Evolutionary conservation across 2,888 invertebrate species (phyloP).

Genomic region (Aleiodes leptofemur): DNA sequence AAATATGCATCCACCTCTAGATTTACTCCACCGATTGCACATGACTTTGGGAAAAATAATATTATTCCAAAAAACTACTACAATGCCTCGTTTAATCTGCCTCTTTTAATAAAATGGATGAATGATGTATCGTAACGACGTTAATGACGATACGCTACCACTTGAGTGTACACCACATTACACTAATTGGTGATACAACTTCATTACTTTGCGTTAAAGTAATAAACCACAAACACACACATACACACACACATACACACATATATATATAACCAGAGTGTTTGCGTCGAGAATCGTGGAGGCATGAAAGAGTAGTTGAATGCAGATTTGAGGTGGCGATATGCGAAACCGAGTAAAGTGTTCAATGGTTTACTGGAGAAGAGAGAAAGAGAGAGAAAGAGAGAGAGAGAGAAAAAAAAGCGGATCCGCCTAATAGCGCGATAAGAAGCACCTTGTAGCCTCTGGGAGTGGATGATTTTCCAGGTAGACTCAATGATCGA

Average conservation of each 20-base stretch:
- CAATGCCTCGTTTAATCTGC: slow-evolving; percentile 53
- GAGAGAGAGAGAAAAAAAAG: slow-evolving; percentile 51
- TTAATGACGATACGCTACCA: slow-evolving; percentile 60
- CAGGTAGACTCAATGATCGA: slow-evolving; percentile 51
- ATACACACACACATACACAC: slow-evolving; percentile 10
- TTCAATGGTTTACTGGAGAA: slow-evolving; percentile 59
- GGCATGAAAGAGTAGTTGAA: slow-evolving; percentile 65
- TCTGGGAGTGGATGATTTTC: slow-evolving; percentile 22
- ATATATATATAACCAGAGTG: not conserved
- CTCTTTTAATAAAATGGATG: slow-evolving; percentile 52
- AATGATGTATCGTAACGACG: slow-evolving; percentile 60
- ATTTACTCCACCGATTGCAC: not conserved
- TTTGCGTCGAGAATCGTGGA: slow-evolving; percentile 60
- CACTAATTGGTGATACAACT: slow-evolving; percentile 69
- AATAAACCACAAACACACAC: slow-evolving; percentile 59
- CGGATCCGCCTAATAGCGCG: slow-evolving; percentile 68
- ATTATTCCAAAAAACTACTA: slow-evolving; percentile 16
- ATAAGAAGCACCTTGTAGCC: slow-evolving; percentile 66
- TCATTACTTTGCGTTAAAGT: slow-evolving; percentile 70
- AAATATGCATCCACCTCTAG: not conserved
- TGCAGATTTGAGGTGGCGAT: slow-evolving; percentile 63
- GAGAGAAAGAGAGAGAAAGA: slow-evolving; percentile 34
- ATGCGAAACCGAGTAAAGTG: slow-evolving; percentile 51
- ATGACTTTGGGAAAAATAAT: slow-evolving; percentile 15
- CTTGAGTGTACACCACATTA: slow-evolving; percentile 51